Conservation (phyloP, 2,797 vertebrate species). For the Eulemur rubriventer region DNA sequence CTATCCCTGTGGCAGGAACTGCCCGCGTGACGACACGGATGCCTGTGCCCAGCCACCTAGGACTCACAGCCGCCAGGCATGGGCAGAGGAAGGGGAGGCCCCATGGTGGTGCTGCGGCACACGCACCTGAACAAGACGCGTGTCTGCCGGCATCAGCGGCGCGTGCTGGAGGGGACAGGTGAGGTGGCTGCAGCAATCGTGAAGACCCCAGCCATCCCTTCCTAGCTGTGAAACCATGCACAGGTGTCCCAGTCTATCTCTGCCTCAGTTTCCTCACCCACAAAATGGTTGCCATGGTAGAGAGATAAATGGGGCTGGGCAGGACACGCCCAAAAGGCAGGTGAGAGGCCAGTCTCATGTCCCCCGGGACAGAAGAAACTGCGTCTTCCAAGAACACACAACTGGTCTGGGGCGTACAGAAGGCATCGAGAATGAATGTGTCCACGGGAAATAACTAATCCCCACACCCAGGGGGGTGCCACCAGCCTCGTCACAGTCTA, state of each 20-base stretch:
- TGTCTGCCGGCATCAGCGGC: accelerated
- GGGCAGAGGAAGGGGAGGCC: accelerated
- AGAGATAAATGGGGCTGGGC: neutral
- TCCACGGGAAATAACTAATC: accelerated
- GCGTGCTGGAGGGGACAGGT: accelerated
- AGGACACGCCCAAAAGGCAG: neutral
- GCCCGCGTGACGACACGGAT: neutral
- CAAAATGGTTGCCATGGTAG: accelerated
- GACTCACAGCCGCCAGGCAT: neutral
- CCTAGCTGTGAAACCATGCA: no score
- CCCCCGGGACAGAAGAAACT: neutral
- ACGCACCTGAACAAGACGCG: accelerated
- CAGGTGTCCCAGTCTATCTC: neutral
- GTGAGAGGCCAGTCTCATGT: neutral
- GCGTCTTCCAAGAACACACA: neutral
- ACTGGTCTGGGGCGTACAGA: accelerated
- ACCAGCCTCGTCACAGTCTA: neutral
- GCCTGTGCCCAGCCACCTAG: neutral
- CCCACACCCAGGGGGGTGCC: neutral
- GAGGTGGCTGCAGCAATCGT: accelerated
- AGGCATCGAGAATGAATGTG: neutral
- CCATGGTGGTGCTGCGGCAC: accelerated
- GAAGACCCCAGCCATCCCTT: neutral
- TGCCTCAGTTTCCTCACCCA: neutral
- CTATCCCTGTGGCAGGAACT: neutral